phyloP scores from a whole-genome alignment of 1,140 invertebrate genomes.

The Uloborus diversus region DNA sequence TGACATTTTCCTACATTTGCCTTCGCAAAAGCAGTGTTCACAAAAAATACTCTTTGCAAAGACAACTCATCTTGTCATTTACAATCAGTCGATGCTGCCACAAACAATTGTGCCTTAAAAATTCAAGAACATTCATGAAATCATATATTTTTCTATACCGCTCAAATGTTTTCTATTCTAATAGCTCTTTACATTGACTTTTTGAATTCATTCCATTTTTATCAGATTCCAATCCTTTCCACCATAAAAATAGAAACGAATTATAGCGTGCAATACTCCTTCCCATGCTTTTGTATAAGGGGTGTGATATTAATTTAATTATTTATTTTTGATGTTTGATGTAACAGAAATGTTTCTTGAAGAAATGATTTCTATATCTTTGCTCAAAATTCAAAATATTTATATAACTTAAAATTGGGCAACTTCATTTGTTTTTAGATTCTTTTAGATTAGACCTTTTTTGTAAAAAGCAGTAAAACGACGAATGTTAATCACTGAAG shows the following conservation, averaged over 20 bases:
- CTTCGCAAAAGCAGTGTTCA: not conserved
- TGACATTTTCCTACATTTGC: not conserved
- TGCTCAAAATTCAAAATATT: not conserved
- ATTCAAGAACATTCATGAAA: not conserved
- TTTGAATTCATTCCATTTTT: conserved; percentile 38
- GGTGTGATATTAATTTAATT: conserved; percentile 46
- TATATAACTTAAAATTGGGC: not conserved
- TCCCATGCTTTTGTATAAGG: not conserved
- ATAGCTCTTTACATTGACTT: not conserved
- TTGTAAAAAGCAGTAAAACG: not conserved
- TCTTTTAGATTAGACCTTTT: not conserved
- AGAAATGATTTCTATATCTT: not conserved
- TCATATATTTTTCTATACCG: conserved; percentile 4
- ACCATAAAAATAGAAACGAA: not conserved
- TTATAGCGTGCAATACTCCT: conserved; percentile 11
- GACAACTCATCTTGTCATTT: not conserved
- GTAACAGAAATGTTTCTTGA: not conserved
- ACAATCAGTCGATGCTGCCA: conserved; percentile 19
- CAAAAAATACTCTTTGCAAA: not conserved
- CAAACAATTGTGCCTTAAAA: conserved; percentile 46
- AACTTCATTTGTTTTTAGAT: not conserved
- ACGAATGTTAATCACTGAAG: not conserved
- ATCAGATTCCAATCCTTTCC: not conserved
- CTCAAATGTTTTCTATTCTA: conserved; percentile 45
- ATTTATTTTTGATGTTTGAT: not conserved